Percentiles rank a stretch among this genome's conserved stretches.
Conservation (phyloP, 53 echinoderm and acorn worm species). For the Holothuria leucospilota region DNA sequence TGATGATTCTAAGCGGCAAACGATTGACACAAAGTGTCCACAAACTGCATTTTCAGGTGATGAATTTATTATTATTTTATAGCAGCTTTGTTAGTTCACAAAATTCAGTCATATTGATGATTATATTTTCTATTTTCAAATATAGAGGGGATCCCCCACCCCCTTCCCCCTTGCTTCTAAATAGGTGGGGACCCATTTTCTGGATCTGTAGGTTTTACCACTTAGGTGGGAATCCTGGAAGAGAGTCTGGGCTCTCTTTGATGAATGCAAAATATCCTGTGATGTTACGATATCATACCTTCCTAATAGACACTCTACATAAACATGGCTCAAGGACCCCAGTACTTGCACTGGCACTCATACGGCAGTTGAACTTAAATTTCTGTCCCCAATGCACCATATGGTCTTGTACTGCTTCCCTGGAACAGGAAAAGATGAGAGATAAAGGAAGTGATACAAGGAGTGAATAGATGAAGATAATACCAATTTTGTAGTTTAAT, state of each 20-base stretch:
- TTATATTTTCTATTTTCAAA: no score
- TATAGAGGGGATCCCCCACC: no score
- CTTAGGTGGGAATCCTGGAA: not conserved
- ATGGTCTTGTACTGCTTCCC: slow-evolving; percentile 89
- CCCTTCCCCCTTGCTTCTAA: no score
- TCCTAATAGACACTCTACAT: slow-evolving; percentile 89
- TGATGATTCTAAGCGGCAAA: no score
- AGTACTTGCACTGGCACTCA: slow-evolving; percentile 92
- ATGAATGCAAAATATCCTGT: not conserved
- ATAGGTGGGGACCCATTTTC: no score
- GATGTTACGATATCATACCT: slow-evolving; percentile 61
- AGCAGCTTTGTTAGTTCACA: no score
- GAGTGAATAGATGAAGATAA: not conserved
- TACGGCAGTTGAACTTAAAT: slow-evolving; percentile 87
- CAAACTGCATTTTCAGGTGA: no score
- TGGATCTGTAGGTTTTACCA: not conserved
- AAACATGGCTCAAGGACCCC: slow-evolving; percentile 92
- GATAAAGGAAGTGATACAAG: slow-evolving; percentile 6
- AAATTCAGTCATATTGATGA: no score
- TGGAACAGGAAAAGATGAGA: slow-evolving; percentile 41
- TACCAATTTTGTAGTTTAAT: no score
- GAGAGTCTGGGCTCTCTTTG: not conserved
- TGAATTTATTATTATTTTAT: no score
- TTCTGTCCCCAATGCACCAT: slow-evolving; percentile 88
- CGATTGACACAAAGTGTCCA: no score